Evolutionary conservation across 2,888 invertebrate species (phyloP).

Genomic region (Chrysodeixis includens): DNA sequence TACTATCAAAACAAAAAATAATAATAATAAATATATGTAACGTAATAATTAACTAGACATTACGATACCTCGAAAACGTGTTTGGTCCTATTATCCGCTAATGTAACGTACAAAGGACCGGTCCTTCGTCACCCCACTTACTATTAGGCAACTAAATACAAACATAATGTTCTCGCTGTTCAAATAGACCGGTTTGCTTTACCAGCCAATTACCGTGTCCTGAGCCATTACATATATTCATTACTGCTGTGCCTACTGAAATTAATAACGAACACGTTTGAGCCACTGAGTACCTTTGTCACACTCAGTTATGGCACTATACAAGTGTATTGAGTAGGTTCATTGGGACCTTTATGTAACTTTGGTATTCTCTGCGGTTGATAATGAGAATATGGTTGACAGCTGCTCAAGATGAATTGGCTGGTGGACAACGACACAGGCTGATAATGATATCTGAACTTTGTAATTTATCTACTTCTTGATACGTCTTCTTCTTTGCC

Average conservation of each 20-base stretch:
- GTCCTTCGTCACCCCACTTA: background rate
- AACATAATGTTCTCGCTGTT: background rate
- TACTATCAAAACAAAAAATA: too few species aligned
- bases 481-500: too few species aligned
- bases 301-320: background rate
- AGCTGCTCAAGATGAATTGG: too few species aligned
- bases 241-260: conserved; percentile 12
- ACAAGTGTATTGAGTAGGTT: background rate
- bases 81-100: background rate
- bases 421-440: too few species aligned
- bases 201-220: conserved; percentile 12
- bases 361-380: too few species aligned
- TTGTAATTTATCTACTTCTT: too few species aligned
- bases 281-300: conserved; percentile 1
- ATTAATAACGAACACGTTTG: conserved; percentile 21
- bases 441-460: too few species aligned
- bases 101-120: background rate
- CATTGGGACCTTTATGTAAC: background rate
- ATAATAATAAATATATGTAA: background rate
- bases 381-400: too few species aligned
- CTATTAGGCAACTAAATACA: background rate
- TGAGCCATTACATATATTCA: conserved; percentile 17
- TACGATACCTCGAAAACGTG: background rate
- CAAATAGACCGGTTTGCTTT: background rate
- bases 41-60: background rate